A percentile compares a stretch with the other conserved stretches of the same genome.
These are phyloP conservation scores for Cyprinus carpio DNA, from an alignment of 2,113 vertebrate species.

Conservation along the genomic window DNA sequence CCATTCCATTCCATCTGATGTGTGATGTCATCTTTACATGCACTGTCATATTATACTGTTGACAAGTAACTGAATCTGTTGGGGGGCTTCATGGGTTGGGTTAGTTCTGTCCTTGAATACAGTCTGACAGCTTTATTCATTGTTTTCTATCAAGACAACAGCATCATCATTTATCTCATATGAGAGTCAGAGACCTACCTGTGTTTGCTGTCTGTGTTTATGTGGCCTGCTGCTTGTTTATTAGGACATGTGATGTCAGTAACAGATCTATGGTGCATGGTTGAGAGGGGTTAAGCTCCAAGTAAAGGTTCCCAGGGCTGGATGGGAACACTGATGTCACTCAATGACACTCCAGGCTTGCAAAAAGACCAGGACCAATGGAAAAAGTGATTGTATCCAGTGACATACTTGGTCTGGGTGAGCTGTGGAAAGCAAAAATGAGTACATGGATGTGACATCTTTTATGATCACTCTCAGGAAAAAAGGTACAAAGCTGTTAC, in stretches of 20 bases:
- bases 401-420: slow-evolving; percentile 39
- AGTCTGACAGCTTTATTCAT: slow-evolving; percentile 38
- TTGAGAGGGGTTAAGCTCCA: slow-evolving; percentile 8
- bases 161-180: slow-evolving; percentile 26
- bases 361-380: slow-evolving; percentile 35
- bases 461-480: background rate
- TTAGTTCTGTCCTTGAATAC: slow-evolving; percentile 18
- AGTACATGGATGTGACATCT: background rate
- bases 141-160: slow-evolving; percentile 48
- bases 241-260: slow-evolving; percentile 34
- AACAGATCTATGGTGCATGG: slow-evolving; percentile 35
- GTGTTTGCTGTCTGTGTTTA: slow-evolving; percentile 40
- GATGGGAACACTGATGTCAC: slow-evolving; percentile 37
- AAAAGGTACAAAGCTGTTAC: background rate
- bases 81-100: background rate
- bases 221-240: slow-evolving; percentile 35
- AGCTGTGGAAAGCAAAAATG: slow-evolving; percentile 15
- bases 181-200: slow-evolving; percentile 6
- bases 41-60: background rate
- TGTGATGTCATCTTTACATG: background rate
- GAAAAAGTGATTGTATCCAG: slow-evolving; percentile 33
- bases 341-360: slow-evolving; percentile 39
- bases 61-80: background rate
- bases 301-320: slow-evolving; percentile 42
- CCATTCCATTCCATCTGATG: background rate